phyloP scores from a whole-genome alignment of 2,888 invertebrate species.

The Zonitis immaculata region DNA sequence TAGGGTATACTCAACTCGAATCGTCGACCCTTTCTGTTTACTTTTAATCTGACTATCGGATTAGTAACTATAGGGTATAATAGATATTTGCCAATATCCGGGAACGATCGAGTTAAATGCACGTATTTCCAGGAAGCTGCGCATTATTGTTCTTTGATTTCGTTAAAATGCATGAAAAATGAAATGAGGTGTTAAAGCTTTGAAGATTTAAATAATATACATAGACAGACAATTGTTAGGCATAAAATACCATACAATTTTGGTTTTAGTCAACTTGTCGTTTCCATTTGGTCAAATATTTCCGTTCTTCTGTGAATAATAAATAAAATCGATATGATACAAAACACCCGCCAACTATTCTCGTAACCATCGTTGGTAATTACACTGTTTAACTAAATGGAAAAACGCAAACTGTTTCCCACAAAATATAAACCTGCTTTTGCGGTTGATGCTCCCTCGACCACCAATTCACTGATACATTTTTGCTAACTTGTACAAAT shows the following conservation, averaged over 20 bases:
- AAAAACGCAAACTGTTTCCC: conserved; percentile 33
- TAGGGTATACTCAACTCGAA: conserved; percentile 23
- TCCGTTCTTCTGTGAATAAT: conserved; percentile 26
- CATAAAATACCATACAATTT: conserved; percentile 20
- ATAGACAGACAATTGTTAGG: conserved; percentile 27
- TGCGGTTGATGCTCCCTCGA: conserved; percentile 16
- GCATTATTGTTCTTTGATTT: conserved; percentile 29
- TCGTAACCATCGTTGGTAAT: conserved; percentile 29
- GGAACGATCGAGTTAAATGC: conserved; percentile 23
- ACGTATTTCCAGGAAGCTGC: conserved; percentile 20
- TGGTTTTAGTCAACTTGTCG: conserved; percentile 17
- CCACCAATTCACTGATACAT: conserved; percentile 10
- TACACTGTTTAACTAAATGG: conserved; percentile 31
- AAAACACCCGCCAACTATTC: conserved; percentile 18
- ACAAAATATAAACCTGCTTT: conserved; percentile 25
- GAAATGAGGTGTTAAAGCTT: conserved; percentile 29
- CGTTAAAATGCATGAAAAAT: conserved; percentile 27
- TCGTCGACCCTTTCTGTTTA: conserved; percentile 28
- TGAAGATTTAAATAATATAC: conserved; percentile 18
- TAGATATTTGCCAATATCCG: conserved; percentile 27
- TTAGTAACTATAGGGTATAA: conserved; percentile 26
- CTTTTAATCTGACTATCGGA: conserved; percentile 32
- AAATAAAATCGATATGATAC: conserved; percentile 18
- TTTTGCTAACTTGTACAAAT: not conserved
- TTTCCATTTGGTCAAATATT: conserved; percentile 22